phyloP scores from a whole-genome alignment of 2,797 vertebrate genomes.

The Karalla daura region DNA sequence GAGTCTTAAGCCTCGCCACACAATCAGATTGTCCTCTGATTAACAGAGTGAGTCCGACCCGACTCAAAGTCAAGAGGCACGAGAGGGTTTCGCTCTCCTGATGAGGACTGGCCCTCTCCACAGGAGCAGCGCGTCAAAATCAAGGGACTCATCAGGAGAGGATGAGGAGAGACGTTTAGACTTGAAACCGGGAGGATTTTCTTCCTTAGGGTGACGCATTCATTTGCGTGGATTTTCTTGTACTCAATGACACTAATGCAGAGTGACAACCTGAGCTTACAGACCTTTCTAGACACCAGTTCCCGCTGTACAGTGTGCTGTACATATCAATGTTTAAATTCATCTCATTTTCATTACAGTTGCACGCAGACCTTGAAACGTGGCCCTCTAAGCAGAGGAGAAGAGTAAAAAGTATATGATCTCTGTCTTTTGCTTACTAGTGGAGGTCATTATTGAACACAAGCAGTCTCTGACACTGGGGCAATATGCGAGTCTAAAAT shows the following conservation, averaged over 20 bases:
- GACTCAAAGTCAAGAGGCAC: constrained; percentile 61
- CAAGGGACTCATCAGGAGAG: constrained; percentile 19
- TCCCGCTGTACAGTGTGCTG: no score
- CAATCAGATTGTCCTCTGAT: constrained; percentile 65
- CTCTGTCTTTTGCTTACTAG: background rate
- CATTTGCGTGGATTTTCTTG: background rate
- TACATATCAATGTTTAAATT: no score
- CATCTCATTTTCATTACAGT: no score
- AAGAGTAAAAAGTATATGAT: no score
- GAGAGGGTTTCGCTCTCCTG: constrained; percentile 25
- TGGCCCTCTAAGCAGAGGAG: no score
- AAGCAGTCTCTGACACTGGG: background rate
- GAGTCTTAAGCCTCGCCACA: constrained; percentile 50
- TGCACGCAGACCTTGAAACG: no score
- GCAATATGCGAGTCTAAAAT: background rate
- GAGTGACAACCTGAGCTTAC: background rate
- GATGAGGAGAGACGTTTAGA: constrained; percentile 22
- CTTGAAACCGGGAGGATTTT: constrained; percentile 2
- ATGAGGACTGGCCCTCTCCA: constrained; percentile 17
- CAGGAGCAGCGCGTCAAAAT: constrained; percentile 13
- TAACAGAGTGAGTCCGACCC: constrained; percentile 47
- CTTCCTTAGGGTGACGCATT: background rate
- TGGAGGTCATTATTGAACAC: constrained; percentile 15
- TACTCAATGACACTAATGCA: background rate
- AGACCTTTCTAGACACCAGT: background rate